Conservation (phyloP, 2,113 vertebrate species). For the Dasyurus viverrinus region DNA sequence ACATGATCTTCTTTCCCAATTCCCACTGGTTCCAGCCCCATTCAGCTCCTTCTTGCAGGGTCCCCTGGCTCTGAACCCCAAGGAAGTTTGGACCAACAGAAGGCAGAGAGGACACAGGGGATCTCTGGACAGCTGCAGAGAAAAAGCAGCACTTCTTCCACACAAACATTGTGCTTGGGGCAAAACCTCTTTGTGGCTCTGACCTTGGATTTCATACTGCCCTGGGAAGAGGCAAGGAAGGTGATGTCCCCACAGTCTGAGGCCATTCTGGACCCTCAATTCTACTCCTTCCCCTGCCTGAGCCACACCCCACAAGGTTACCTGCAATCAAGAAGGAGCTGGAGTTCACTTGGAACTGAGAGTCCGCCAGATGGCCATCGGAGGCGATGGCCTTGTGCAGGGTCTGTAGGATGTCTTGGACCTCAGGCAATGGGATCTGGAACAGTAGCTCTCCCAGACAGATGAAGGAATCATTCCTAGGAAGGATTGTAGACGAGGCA, state of each 20-base stretch:
- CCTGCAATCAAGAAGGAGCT: conserved; percentile 67
- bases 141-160: no score
- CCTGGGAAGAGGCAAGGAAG: no score
- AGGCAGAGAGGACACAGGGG: no score
- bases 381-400: conserved; percentile 30
- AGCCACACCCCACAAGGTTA: conserved; percentile 14
- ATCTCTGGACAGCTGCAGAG: no score
- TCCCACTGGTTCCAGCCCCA: no score
- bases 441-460: conserved; percentile 69
- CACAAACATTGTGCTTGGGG: no score
- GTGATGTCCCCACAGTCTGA: neutral
- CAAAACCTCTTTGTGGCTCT: no score
- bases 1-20: no score
- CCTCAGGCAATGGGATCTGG: conserved; percentile 61
- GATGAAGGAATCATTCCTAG: conserved; percentile 75
- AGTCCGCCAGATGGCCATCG: conserved; percentile 63
- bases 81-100: no score
- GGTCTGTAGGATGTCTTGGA: neutral
- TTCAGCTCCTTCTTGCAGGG: no score
- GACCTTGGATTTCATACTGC: no score
- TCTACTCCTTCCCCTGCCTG: neutral
- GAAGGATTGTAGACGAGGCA: neutral
- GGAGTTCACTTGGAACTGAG: conserved; percentile 63
- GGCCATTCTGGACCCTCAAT: neutral
- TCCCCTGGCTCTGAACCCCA: no score